Conservation (phyloP, 2,888 invertebrate species). For the Bedellia somnulentella region DNA sequence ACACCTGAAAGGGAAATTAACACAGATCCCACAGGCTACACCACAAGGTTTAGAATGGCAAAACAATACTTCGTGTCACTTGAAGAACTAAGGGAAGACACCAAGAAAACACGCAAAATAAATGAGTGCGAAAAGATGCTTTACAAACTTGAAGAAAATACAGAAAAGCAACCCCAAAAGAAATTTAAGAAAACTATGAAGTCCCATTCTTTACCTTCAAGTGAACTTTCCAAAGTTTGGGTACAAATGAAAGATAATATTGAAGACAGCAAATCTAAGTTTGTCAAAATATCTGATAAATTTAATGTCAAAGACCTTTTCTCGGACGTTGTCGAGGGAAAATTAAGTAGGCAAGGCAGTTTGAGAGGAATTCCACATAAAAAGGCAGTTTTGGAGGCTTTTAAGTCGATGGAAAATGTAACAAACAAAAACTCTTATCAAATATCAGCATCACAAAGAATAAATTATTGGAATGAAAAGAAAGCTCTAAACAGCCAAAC, state of each 20-base stretch:
- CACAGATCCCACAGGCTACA: slow-evolving; percentile 31
- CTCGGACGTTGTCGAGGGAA: slow-evolving; percentile 47
- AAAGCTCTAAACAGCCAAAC: slow-evolving; percentile 40
- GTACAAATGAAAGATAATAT: slow-evolving; percentile 25
- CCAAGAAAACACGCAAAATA: slow-evolving; percentile 23
- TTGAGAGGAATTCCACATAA: slow-evolving; percentile 56
- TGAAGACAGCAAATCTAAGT: slow-evolving; percentile 17
- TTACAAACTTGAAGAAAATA: slow-evolving; percentile 15
- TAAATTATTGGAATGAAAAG: slow-evolving; percentile 33
- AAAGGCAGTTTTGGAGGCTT: slow-evolving; percentile 53
- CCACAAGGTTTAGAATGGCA: slow-evolving; percentile 47
- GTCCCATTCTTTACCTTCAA: slow-evolving; percentile 44
- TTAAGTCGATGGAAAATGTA: slow-evolving; percentile 53
- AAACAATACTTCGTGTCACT: slow-evolving; percentile 52
- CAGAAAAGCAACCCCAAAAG: slow-evolving; percentile 19
- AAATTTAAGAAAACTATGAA: slow-evolving; percentile 31
- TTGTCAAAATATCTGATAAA: slow-evolving; percentile 52
- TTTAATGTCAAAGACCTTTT: slow-evolving; percentile 55
- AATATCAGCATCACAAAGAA: slow-evolving; percentile 30
- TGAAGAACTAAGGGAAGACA: slow-evolving; percentile 32
- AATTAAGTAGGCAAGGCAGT: slow-evolving; percentile 46
- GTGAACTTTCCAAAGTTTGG: slow-evolving; percentile 43
- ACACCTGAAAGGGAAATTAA: slow-evolving; percentile 22
- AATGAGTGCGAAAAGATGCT: slow-evolving; percentile 42
- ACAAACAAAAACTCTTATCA: slow-evolving; percentile 38